Conservation (phyloP, 2,888 invertebrate species). For the Limnephilus auricula region DNA sequence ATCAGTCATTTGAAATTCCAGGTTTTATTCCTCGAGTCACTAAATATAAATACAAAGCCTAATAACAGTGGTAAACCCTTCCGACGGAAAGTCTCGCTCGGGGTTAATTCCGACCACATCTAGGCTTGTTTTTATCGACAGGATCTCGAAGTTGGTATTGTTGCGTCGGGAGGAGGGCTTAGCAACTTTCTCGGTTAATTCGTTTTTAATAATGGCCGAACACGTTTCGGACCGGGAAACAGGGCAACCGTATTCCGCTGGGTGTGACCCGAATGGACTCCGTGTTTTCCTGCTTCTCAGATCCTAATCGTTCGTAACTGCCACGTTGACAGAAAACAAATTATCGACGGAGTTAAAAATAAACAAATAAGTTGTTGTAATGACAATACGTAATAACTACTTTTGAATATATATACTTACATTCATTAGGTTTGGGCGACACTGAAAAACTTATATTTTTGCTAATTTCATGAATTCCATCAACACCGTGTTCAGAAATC, state of each 20-base stretch:
- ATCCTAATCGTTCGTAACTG: background rate
- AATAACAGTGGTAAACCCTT: background rate
- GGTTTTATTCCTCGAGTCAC: background rate
- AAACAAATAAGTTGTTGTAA: background rate
- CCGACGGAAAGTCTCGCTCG: background rate
- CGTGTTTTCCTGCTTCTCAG: slow-evolving; percentile 5
- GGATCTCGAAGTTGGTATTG: slow-evolving; percentile 38
- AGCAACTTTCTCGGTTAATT: slow-evolving; percentile 56
- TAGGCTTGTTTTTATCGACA: slow-evolving; percentile 38
- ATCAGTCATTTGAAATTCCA: background rate
- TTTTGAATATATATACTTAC: no score
- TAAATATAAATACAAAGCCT: background rate
- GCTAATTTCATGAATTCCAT: no score
- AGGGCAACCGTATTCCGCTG: slow-evolving; percentile 19
- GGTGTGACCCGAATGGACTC: slow-evolving; percentile 45
- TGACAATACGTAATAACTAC: background rate
- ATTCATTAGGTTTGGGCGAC: no score
- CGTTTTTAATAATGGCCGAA: slow-evolving; percentile 60
- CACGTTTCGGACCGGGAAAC: slow-evolving; percentile 44
- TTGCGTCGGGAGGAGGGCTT: slow-evolving; percentile 34
- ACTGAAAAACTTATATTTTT: no score
- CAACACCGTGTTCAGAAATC: no score
- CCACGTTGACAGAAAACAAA: background rate
- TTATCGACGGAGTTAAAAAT: background rate
- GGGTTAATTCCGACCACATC: background rate